A percentile compares a stretch with the other conserved stretches of the same genome.
Conservation (phyloP, 2,888 invertebrate species). For the Galeruca laticollis region DNA sequence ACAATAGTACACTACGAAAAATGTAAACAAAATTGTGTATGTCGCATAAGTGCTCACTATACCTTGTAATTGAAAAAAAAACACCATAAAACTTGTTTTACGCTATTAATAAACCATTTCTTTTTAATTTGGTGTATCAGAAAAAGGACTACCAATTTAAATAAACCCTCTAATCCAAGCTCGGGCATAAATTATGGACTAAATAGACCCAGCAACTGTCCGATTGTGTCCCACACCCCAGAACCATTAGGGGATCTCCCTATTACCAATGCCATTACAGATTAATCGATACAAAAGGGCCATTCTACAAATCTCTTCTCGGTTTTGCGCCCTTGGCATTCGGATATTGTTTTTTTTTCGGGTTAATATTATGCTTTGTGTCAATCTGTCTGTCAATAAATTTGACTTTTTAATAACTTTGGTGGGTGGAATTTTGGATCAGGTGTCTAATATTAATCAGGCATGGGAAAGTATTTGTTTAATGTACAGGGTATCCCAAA, state of each 20-base stretch:
- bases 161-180: slow-evolving; percentile 21
- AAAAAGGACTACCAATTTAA: background rate
- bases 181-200: slow-evolving; percentile 30
- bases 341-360: slow-evolving; percentile 36
- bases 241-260: slow-evolving; percentile 40
- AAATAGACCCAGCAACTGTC: slow-evolving; percentile 41
- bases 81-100: no score
- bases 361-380: slow-evolving; percentile 1
- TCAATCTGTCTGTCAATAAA: slow-evolving; percentile 12
- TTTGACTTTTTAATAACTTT: slow-evolving; percentile 15
- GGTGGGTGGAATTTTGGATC: background rate
- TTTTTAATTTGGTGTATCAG: background rate
- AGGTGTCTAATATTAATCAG: background rate
- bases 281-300: slow-evolving; percentile 45
- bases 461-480: no score
- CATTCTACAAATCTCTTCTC: slow-evolving; percentile 44
- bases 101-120: background rate
- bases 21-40: no score
- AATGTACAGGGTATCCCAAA: no score
- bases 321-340: slow-evolving; percentile 32
- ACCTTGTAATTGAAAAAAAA: no score
- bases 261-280: slow-evolving; percentile 39
- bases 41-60: no score
- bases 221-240: slow-evolving; percentile 37
- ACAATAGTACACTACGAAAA: no score